phyloP scores from a whole-genome alignment of 2,888 invertebrate genomes.

The Drosophila emarginata region DNA sequence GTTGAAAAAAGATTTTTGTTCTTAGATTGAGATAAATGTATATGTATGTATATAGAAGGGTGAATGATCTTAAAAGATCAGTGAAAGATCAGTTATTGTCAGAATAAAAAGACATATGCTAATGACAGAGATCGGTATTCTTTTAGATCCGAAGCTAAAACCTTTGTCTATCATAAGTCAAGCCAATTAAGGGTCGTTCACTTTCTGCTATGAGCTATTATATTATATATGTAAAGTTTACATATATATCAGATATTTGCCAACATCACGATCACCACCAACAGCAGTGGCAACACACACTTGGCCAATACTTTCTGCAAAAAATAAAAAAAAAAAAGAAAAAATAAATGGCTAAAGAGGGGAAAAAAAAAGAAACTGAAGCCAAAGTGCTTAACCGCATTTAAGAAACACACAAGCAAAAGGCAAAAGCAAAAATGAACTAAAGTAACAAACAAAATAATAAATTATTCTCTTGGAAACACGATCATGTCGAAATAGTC shows the following conservation, averaged over 20 bases:
- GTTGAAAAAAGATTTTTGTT: background rate
- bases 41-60: background rate
- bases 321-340: background rate
- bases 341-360: background rate
- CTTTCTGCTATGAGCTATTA: background rate
- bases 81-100: conserved; percentile 7
- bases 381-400: conserved; percentile 72
- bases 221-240: background rate
- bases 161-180: conserved; percentile 1
- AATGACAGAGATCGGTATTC: conserved; percentile 3
- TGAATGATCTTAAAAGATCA: background rate
- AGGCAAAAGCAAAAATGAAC: conserved; percentile 35
- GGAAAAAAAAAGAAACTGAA: conserved; percentile 33
- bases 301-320: background rate
- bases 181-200: conserved; percentile 4
- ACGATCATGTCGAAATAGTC: conserved; percentile 68
- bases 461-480: conserved; percentile 62
- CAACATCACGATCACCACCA: conserved; percentile 1
- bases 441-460: conserved; percentile 47
- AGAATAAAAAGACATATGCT: background rate
- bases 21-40: background rate
- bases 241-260: conserved; percentile 3
- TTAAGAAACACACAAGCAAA: conserved; percentile 50
- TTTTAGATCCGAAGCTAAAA: background rate
- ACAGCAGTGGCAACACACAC: background rate